phyloP scores from a whole-genome alignment of 2,113 vertebrate species.

The Cryptoleucopteryx plumbea region DNA sequence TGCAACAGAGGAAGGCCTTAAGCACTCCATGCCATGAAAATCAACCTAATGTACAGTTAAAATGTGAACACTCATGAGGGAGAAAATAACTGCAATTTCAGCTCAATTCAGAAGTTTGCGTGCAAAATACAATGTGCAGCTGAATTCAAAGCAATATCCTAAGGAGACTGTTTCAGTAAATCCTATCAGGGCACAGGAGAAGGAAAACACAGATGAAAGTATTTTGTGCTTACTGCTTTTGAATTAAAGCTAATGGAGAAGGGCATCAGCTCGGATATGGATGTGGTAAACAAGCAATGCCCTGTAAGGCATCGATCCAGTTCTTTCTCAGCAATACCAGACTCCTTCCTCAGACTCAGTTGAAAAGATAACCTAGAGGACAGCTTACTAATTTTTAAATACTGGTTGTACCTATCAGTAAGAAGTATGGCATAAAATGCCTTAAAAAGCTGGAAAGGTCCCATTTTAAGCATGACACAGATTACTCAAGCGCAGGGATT shows the following conservation, averaged over 20 bases:
- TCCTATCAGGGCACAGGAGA: neutral
- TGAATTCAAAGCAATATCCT: neutral
- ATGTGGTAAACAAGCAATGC: neutral
- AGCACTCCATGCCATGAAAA: neutral
- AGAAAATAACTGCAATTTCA: slow-evolving; percentile 12
- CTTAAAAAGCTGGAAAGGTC: neutral
- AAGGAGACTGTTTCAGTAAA: neutral
- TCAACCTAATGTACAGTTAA: neutral
- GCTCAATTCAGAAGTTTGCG: neutral
- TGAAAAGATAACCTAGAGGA: neutral
- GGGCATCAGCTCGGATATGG: neutral
- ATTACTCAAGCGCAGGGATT: neutral
- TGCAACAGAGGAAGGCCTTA: neutral
- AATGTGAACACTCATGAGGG: neutral
- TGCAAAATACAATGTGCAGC: neutral
- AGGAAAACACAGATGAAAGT: neutral
- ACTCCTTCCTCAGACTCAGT: neutral
- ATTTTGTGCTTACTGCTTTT: neutral
- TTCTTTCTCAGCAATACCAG: neutral
- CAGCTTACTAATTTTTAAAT: neutral
- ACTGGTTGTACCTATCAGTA: neutral
- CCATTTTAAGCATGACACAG: slow-evolving; percentile 20
- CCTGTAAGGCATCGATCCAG: neutral
- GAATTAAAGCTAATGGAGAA: neutral
- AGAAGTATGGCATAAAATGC: neutral